phyloP scores from a whole-genome alignment of 2,797 vertebrate species.

The Alosa sapidissima region DNA sequence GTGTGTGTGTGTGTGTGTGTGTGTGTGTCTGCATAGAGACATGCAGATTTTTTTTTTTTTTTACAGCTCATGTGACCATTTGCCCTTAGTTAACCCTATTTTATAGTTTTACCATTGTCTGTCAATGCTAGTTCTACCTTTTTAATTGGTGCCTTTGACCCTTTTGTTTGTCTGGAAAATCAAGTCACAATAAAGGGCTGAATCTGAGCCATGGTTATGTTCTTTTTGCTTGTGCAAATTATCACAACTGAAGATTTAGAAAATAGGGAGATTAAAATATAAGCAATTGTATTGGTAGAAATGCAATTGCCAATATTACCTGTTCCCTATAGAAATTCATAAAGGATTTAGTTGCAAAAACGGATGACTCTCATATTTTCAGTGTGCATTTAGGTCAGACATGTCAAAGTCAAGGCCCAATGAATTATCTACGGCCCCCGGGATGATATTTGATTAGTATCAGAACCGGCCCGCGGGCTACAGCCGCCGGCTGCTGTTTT shows the following conservation, averaged over 20 bases:
- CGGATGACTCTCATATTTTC: too few species aligned
- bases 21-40: not conserved
- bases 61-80: slow-evolving; percentile 26
- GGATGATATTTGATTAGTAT: too few species aligned
- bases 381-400: too few species aligned
- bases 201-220: slow-evolving; percentile 8
- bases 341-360: too few species aligned
- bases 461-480: too few species aligned
- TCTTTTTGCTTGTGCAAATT: not conserved
- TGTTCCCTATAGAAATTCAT: too few species aligned
- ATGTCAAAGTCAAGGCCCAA: too few species aligned
- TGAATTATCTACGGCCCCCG: too few species aligned
- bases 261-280: not conserved
- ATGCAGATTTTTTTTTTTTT: not conserved
- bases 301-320: too few species aligned
- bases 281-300: too few species aligned
- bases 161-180: slow-evolving; percentile 1
- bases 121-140: slow-evolving; percentile 21
- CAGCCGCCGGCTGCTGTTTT: too few species aligned
- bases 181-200: slow-evolving; percentile 47
- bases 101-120: not conserved
- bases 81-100: not conserved
- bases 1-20: not conserved
- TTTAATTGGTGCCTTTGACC: slow-evolving; percentile 39
- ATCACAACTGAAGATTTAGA: not conserved